A percentile compares a stretch with the other conserved stretches of the same genome.
Evolutionary conservation across 2,113 vertebrate genomes (phyloP).

Genomic region (Phodopus roborovskii): DNA sequence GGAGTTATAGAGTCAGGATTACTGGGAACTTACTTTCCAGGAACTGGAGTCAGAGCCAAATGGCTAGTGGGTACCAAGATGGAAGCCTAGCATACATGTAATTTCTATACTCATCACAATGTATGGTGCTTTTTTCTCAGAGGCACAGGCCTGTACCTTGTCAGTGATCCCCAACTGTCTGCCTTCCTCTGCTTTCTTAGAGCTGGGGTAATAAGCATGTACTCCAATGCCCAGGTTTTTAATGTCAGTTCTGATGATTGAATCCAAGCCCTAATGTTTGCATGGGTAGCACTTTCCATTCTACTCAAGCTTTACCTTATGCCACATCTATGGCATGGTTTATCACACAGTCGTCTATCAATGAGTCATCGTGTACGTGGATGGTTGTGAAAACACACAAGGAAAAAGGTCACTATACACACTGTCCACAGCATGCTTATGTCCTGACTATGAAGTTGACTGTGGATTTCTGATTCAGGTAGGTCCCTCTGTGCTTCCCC

Average conservation of each 20-base stretch:
- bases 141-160: neutral
- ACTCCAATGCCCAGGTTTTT: neutral
- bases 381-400: fast-evolving
- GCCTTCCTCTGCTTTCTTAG: neutral
- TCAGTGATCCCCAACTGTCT: too few species aligned
- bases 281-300: neutral
- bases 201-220: neutral
- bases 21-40: neutral
- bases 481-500: neutral
- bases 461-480: neutral
- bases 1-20: neutral
- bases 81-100: neutral
- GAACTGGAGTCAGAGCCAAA: neutral
- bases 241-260: neutral
- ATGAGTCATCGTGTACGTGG: neutral
- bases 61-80: neutral
- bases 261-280: too few species aligned
- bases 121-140: neutral
- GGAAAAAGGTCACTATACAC: neutral
- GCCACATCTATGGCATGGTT: neutral
- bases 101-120: neutral
- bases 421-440: neutral
- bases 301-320: fast-evolving
- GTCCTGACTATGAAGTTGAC: neutral
- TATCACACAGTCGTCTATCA: neutral